phyloP scores from a whole-genome alignment of 37 sponge, comb jelly and placozoan species.

The Beroe forskalii region DNA sequence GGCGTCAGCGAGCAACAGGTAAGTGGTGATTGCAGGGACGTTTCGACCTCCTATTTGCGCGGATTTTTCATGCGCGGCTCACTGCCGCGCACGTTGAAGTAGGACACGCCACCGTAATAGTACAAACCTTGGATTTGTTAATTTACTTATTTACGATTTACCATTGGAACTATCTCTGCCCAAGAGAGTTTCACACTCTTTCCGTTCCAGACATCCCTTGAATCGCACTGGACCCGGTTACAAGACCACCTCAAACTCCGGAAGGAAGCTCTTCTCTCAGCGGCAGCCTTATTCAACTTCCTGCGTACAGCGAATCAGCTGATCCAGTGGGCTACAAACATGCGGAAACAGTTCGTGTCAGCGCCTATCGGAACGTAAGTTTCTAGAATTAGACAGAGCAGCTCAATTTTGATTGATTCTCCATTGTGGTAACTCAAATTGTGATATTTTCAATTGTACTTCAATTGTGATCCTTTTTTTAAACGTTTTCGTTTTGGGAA shows the following conservation, averaged over 20 bases:
- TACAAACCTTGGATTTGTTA: too few relatives aligned
- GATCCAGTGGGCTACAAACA: constrained; percentile 32
- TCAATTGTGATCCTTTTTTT: neutral
- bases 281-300: neutral
- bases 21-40: too few relatives aligned
- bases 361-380: constrained; percentile 6
- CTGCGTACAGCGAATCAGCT: constrained; percentile 24
- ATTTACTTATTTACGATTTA: too few relatives aligned
- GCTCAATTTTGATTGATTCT: too few relatives aligned
- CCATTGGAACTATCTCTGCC: neutral
- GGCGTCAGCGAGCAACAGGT: constrained; percentile 3
- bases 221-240: neutral
- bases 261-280: neutral
- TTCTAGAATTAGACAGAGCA: too few relatives aligned
- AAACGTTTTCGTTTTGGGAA: neutral
- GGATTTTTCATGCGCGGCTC: too few relatives aligned
- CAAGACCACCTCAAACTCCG: neutral
- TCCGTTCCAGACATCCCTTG: neutral
- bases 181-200: neutral
- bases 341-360: constrained; percentile 15
- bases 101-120: too few relatives aligned
- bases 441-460: too few relatives aligned
- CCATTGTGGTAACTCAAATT: too few relatives aligned
- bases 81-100: too few relatives aligned
- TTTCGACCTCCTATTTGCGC: too few relatives aligned